Conservation (phyloP, 2,113 vertebrate species). For the Phrynocephalus versicolor region DNA sequence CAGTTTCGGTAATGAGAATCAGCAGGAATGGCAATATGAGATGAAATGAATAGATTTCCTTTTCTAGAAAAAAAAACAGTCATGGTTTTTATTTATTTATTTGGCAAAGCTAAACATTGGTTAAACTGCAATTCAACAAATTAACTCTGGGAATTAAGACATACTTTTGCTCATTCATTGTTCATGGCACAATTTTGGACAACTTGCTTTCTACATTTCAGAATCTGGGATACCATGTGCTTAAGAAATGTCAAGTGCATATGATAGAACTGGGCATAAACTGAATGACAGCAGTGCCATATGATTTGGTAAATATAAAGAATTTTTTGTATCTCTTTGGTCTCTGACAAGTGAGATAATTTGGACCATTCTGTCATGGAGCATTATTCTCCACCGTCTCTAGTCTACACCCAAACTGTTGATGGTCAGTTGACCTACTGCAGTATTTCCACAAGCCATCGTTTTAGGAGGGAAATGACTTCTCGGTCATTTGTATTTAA, state of each 20-base stretch:
- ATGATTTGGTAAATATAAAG: background rate
- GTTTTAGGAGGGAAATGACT: background rate
- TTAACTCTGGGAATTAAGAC: slow-evolving; percentile 46
- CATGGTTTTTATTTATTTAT: slow-evolving; percentile 10
- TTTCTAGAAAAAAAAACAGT: background rate
- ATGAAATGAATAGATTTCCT: slow-evolving; percentile 31
- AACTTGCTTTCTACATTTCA: slow-evolving; percentile 22
- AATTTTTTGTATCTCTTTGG: background rate
- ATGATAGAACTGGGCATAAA: slow-evolving; percentile 42
- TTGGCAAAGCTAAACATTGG: slow-evolving; percentile 44
- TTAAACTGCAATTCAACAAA: background rate
- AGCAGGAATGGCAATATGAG: slow-evolving; percentile 55
- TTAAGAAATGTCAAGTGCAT: slow-evolving; percentile 44
- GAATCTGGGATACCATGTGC: background rate
- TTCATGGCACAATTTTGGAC: slow-evolving; percentile 40
- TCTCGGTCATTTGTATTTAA: background rate
- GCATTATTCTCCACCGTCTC: background rate
- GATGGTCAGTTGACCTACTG: background rate
- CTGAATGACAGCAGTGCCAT: background rate
- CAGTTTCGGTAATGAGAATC: slow-evolving; percentile 60
- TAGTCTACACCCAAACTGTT: background rate
- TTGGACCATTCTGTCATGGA: background rate
- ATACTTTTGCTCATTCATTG: slow-evolving; percentile 42
- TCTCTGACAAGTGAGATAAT: background rate
- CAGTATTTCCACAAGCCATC: background rate